phyloP scores from a whole-genome alignment of 92 coral and sea anemone genomes.

The Palythoa grandis region DNA sequence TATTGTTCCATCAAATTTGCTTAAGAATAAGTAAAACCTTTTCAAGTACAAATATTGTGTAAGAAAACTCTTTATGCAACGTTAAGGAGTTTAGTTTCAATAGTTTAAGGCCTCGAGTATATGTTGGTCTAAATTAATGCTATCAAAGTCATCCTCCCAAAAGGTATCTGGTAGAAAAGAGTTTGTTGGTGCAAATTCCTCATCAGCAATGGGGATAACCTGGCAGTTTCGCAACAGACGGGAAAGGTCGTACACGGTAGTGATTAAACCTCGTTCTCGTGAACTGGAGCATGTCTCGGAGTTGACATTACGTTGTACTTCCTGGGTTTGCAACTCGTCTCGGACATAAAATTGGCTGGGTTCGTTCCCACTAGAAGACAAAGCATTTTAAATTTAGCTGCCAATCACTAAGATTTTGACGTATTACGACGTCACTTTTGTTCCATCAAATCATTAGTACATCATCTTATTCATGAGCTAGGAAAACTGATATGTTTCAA shows the following conservation, averaged over 20 bases:
- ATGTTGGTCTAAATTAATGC: conserved; percentile 12
- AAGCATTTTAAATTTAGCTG: background rate
- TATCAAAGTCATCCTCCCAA: conserved; percentile 60
- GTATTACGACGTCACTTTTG: no score
- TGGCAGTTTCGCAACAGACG: conserved; percentile 63
- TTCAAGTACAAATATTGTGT: no score
- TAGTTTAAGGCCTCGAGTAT: conserved; percentile 33
- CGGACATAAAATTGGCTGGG: background rate
- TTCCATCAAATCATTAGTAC: no score
- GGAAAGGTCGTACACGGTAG: conserved; percentile 51
- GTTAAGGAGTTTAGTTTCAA: background rate
- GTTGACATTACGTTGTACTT: background rate
- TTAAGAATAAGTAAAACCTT: no score
- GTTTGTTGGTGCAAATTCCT: conserved; percentile 72
- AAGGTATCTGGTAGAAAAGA: conserved; percentile 69
- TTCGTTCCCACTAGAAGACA: background rate
- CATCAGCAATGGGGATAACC: conserved; percentile 60
- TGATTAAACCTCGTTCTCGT: conserved; percentile 46
- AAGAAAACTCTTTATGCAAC: background rate
- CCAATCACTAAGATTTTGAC: no score
- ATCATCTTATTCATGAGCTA: no score
- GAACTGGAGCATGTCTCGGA: conserved; percentile 13
- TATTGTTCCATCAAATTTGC: no score
- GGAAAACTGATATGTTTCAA: no score
- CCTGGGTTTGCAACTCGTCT: background rate